Evolutionary conservation across 2,797 vertebrate genomes (phyloP), one percentile per base, ranked within the genome.

Genomic region (Semotilus atromaculatus): DNA sequence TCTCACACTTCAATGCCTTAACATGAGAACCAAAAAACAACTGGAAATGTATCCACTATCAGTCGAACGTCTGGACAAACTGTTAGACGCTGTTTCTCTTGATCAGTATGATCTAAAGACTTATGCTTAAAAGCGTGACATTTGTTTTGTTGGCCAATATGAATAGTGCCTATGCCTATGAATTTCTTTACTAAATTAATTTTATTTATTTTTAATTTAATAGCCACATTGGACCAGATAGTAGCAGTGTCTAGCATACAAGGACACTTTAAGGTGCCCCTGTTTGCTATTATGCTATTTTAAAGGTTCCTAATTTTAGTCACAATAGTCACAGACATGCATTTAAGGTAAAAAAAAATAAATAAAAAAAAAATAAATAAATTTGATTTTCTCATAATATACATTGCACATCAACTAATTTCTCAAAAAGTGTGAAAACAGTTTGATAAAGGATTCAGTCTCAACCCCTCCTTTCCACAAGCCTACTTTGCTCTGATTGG

Each of bases 1-100:
- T 48, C 18, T 38, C 75, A 68, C 48, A 68, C 64, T 11, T 71
- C 74, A 21, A 26, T 81, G 55, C 45, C 81, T 76, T 67, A 40
- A 53, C 31, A 19, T 66, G 81, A 75, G 71, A 36, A 38, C 43
- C 10, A 6, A 34, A 45, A 38, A 51, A 18, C 55, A 23, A 16
- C 19, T 8, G 55, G 31, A 60, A 81, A 70, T 34, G 40, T 38
- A 40, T 73, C 36, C 23, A 74, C 36, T 64, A 13, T 26, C 53
- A 10, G 36, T 75, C 51, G n/a, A 75, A n/a, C 0, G 43, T 31
- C 45, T 72, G 14, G 60, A 62, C 60, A 62, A n/a, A 29, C 5
- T 62, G n/a, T 26, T 26, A 29, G 11, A 60, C n/a, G 26, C 58
- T 21, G 2, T 21, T 31, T 72, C 7, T 29, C 40, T 5, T 48